These are phyloP conservation scores for Dastarcus helophoroides DNA, from an alignment of 2,888 invertebrate species.

Conservation along the genomic window DNA sequence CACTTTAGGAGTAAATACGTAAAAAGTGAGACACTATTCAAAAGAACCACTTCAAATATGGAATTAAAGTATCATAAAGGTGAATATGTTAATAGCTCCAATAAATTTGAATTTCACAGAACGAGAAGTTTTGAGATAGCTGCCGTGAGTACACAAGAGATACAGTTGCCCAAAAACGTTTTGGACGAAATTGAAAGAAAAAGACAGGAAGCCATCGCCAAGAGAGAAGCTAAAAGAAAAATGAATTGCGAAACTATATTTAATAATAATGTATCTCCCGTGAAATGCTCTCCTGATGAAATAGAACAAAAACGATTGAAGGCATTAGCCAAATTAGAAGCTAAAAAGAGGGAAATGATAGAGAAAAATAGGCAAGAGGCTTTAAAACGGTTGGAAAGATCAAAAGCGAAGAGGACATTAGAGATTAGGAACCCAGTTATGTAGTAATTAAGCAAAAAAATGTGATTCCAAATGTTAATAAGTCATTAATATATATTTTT, in stretches of 20 bases:
- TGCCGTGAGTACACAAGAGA: conserved; percentile 3
- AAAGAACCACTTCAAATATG: conserved; percentile 16
- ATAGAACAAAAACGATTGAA: conserved; percentile 38
- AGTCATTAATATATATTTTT: too few relatives aligned
- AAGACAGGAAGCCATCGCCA: conserved; percentile 47
- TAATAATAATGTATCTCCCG: conserved; percentile 18
- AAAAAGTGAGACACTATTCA: conserved; percentile 7
- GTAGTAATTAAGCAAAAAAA: too few relatives aligned
- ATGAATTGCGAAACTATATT: conserved; percentile 1
- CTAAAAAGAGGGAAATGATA: conserved; percentile 33
- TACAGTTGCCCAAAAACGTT: conserved; percentile 35
- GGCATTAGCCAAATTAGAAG: conserved; percentile 36
- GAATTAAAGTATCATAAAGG: conserved; percentile 10
- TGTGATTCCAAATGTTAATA: too few relatives aligned
- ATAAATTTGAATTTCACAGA: conserved; percentile 23
- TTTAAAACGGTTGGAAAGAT: conserved; percentile 27
- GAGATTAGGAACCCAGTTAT: too few relatives aligned
- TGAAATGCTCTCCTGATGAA: conserved; percentile 36
- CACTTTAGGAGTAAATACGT: conserved; percentile 9
- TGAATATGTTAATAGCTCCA: conserved; percentile 10
- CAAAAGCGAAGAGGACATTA: conserved; percentile 21
- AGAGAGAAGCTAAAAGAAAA: conserved; percentile 40
- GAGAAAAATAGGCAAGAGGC: conserved; percentile 32
- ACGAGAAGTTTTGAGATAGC: conserved; percentile 26
- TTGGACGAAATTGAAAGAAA: conserved; percentile 53